Conservation (phyloP, 2,888 invertebrate genomes). For the Mythimna ferrago region DNA sequence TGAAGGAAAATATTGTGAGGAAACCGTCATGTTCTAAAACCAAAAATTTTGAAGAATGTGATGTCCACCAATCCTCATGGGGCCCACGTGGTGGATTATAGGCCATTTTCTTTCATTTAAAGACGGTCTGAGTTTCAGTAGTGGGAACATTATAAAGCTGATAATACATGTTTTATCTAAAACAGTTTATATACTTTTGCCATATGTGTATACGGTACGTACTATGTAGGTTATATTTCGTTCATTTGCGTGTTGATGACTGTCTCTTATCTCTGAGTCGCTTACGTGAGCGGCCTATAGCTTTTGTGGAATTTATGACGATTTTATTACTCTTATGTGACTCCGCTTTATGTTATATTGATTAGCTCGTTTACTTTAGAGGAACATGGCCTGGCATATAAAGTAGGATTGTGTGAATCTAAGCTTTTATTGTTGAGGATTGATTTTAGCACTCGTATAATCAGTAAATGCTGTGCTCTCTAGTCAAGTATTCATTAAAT, state of each 20-base stretch:
- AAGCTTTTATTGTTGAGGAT: conserved; percentile 14
- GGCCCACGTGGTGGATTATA: no score
- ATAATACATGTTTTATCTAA: background rate
- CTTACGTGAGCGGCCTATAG: conserved; percentile 44
- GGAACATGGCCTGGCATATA: conserved; percentile 31
- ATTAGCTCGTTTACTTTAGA: conserved; percentile 44
- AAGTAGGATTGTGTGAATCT: conserved; percentile 16
- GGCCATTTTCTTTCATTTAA: no score
- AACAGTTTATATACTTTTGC: background rate
- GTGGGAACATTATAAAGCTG: no score
- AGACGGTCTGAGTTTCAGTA: no score
- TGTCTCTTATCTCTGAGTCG: conserved; percentile 45
- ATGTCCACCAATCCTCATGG: no score
- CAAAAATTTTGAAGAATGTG: no score
- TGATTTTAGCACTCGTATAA: conserved; percentile 24
- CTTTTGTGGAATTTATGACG: conserved; percentile 50
- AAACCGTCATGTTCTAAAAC: no score
- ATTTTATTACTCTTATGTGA: conserved; percentile 54
- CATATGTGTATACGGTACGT: background rate
- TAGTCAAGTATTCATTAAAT: conserved; percentile 12
- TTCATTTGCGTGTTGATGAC: conserved; percentile 51
- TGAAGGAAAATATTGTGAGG: no score
- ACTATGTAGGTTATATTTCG: conserved; percentile 3
- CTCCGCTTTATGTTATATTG: conserved; percentile 49
- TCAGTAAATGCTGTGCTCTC: conserved; percentile 4